phyloP scores from a whole-genome alignment of 1,140 invertebrate species.

The Diachasmimorpha longicaudata region DNA sequence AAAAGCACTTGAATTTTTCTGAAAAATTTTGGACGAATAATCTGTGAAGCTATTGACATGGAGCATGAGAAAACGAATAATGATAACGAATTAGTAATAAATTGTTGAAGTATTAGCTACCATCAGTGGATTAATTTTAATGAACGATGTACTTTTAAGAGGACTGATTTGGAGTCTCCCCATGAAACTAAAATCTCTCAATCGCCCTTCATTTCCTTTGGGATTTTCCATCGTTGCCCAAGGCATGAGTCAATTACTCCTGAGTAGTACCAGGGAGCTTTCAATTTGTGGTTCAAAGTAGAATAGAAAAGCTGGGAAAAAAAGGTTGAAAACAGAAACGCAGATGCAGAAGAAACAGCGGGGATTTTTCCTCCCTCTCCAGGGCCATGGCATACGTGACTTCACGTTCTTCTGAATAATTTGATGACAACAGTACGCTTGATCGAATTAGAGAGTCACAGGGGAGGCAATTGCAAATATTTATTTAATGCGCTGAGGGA shows the following conservation, averaged over 20 bases:
- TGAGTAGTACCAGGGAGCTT: slow-evolving; percentile 13
- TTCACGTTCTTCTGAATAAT: background rate
- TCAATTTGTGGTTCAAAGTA: slow-evolving; percentile 9
- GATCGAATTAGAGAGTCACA: background rate
- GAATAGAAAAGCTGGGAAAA: slow-evolving; percentile 5
- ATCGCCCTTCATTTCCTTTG: slow-evolving; percentile 25
- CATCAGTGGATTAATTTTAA: background rate
- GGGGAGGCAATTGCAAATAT: background rate
- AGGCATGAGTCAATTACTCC: slow-evolving; percentile 27
- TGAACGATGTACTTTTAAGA: background rate
- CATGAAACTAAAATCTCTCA: slow-evolving; percentile 11
- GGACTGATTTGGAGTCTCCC: background rate
- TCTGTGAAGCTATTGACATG: too few relatives aligned
- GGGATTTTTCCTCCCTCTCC: background rate
- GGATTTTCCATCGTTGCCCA: slow-evolving; percentile 17
- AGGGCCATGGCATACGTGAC: background rate
- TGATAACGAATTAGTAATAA: too few relatives aligned
- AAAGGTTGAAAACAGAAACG: background rate
- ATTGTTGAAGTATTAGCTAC: too few relatives aligned
- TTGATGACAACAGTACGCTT: background rate
- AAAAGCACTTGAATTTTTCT: too few relatives aligned
- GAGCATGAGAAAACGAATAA: too few relatives aligned
- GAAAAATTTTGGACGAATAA: too few relatives aligned
- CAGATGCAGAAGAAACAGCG: background rate
- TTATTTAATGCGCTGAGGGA: background rate